Evolutionary conservation across 2,888 invertebrate genomes (phyloP).

Genomic region (Patella depressa): DNA sequence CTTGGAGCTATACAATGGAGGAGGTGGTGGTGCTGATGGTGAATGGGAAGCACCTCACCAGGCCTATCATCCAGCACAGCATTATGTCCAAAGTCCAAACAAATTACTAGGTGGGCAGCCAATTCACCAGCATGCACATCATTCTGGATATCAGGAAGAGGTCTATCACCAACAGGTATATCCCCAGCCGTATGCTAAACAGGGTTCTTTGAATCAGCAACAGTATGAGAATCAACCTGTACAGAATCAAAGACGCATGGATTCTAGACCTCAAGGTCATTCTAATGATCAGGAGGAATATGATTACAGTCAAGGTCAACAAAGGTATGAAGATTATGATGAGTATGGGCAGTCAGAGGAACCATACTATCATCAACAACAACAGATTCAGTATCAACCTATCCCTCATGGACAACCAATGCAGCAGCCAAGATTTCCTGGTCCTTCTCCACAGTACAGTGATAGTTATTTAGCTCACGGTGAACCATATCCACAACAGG

Average conservation of each 20-base stretch:
- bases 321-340: not conserved
- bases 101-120: not conserved
- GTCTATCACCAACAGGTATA: not conserved
- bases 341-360: constrained; percentile 20
- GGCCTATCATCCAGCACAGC: not conserved
- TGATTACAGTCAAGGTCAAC: not conserved
- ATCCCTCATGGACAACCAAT: constrained; percentile 26
- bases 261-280: constrained; percentile 12
- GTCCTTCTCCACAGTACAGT: constrained; percentile 2
- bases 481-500: constrained; percentile 8
- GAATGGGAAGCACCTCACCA: not conserved
- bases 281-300: constrained; percentile 8
- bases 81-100: constrained; percentile 1
- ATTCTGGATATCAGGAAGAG: not conserved
- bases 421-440: constrained; percentile 32
- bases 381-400: constrained; percentile 10
- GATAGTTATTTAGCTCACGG: constrained; percentile 20
- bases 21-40: too few relatives aligned
- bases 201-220: not conserved
- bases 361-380: not conserved
- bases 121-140: not conserved
- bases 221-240: not conserved
- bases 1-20: constrained; percentile 24
- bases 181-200: not conserved
- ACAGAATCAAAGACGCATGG: not conserved